phyloP scores from a whole-genome alignment of 2,888 invertebrate species.

The Sarcophaga rosellei region DNA sequence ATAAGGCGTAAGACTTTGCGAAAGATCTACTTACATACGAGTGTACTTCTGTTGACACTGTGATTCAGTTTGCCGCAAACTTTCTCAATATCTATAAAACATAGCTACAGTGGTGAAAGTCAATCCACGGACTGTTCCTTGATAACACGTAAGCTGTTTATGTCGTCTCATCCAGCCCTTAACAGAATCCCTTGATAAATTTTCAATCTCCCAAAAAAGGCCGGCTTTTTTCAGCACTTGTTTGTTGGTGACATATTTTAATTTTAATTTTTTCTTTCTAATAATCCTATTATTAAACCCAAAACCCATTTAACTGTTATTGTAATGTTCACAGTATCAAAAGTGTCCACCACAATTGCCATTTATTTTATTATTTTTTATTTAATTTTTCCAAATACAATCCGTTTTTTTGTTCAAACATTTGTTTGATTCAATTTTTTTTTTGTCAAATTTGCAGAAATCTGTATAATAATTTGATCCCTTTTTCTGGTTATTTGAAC shows the following conservation, averaged over 20 bases:
- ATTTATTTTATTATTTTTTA: slow-evolving; percentile 16
- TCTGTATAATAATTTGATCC: slow-evolving; percentile 57
- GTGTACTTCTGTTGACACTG: no score
- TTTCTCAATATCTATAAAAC: no score
- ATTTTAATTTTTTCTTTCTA: neutral
- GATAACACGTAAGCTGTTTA: no score
- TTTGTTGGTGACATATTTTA: neutral
- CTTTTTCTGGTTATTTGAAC: slow-evolving; percentile 53
- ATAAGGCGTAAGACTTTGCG: no score
- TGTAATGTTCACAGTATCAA: neutral
- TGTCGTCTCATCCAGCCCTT: no score
- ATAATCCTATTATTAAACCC: neutral
- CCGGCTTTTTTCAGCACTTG: no score
- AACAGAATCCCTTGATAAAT: no score
- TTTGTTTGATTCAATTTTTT: neutral
- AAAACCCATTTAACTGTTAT: slow-evolving; percentile 25
- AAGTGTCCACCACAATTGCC: slow-evolving; percentile 42
- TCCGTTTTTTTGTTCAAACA: neutral
- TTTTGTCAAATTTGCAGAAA: slow-evolving; percentile 54
- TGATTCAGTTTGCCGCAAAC: no score
- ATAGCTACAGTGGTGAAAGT: no score
- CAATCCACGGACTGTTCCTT: no score
- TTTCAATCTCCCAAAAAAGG: no score
- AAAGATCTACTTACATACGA: no score
- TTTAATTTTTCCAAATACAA: slow-evolving; percentile 22